Percentiles rank a stretch among this genome's conserved stretches.
These are phyloP conservation scores for Protophormia terraenovae DNA, from an alignment of 2,888 invertebrate species.

Conservation along the genomic window DNA sequence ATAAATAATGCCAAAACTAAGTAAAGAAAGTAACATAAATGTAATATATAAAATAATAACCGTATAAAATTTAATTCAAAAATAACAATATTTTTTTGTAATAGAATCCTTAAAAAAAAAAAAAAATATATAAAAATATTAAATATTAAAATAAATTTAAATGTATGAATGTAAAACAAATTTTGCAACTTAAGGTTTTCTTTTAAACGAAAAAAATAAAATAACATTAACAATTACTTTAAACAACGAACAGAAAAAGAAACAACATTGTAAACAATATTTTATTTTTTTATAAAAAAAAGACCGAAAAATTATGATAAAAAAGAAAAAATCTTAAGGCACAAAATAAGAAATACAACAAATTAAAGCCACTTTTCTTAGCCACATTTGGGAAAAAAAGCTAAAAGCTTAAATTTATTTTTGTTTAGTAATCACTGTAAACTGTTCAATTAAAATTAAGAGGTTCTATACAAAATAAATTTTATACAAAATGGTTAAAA, in stretches of 20 bases:
- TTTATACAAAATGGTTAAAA: too few species aligned
- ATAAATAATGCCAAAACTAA: slow-evolving; percentile 59
- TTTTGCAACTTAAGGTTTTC: slow-evolving; percentile 60
- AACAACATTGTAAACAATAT: slow-evolving; percentile 26
- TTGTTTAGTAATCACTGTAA: background rate
- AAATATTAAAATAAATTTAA: background rate
- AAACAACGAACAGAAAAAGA: slow-evolving; percentile 46
- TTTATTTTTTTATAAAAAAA: slow-evolving; percentile 33
- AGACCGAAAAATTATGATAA: slow-evolving; percentile 17
- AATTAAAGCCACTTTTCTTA: background rate
- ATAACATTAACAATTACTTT: slow-evolving; percentile 28
- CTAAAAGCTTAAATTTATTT: background rate
- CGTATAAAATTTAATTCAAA: slow-evolving; percentile 14
- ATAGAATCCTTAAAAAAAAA: background rate
- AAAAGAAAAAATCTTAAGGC: background rate
- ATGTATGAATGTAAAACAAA: slow-evolving; percentile 46
- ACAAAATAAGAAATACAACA: slow-evolving; percentile 12
- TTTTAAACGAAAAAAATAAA: slow-evolving; percentile 27
- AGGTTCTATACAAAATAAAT: too few species aligned
- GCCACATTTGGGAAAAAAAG: background rate
- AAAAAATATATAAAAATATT: too few species aligned
- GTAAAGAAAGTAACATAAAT: slow-evolving; percentile 3
- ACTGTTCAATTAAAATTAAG: background rate
- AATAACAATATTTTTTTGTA: slow-evolving; percentile 40
- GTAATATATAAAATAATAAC: slow-evolving; percentile 41